A percentile compares a stretch with the other conserved stretches of the same genome.
Evolutionary conservation across 2,113 vertebrate species (phyloP).

Genomic region (Motacilla tschutschensis): DNA sequence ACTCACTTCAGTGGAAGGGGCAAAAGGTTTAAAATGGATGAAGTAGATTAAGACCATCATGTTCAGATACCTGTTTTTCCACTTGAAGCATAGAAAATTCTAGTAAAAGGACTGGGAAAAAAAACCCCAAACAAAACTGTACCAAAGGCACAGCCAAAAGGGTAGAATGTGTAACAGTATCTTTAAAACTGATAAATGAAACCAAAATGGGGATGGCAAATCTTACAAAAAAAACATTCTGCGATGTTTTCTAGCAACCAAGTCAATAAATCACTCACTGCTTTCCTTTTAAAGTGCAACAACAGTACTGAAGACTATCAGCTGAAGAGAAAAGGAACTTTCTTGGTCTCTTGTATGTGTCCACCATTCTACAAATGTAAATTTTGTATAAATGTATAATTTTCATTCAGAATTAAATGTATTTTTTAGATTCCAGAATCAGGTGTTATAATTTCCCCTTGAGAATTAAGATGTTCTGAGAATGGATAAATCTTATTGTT

Average conservation of each 20-base stretch:
- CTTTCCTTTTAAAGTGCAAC: neutral
- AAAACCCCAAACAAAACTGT: neutral
- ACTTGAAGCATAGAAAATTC: neutral
- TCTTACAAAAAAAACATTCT: neutral
- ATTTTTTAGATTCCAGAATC: neutral
- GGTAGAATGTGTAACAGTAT: neutral
- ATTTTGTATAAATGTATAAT: neutral
- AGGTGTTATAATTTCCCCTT: neutral
- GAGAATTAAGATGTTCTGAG: neutral
- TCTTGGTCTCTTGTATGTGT: neutral
- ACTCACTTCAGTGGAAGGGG: neutral
- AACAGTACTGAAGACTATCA: neutral
- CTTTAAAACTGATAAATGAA: neutral
- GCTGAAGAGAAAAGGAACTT: neutral
- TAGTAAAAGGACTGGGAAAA: neutral
- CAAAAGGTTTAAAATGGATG: slow-evolving; percentile 1
- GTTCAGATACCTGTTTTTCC: neutral
- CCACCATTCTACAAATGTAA: neutral
- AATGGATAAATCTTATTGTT: neutral
- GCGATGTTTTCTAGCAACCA: neutral
- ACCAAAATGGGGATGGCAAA: neutral
- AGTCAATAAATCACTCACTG: neutral
- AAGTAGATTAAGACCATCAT: neutral
- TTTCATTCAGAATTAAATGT: neutral
- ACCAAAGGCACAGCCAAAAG: neutral